Base-by-base conservation (phyloP, 2,113 vertebrate genomes). In the Bostrychus sinensis region DNA sequence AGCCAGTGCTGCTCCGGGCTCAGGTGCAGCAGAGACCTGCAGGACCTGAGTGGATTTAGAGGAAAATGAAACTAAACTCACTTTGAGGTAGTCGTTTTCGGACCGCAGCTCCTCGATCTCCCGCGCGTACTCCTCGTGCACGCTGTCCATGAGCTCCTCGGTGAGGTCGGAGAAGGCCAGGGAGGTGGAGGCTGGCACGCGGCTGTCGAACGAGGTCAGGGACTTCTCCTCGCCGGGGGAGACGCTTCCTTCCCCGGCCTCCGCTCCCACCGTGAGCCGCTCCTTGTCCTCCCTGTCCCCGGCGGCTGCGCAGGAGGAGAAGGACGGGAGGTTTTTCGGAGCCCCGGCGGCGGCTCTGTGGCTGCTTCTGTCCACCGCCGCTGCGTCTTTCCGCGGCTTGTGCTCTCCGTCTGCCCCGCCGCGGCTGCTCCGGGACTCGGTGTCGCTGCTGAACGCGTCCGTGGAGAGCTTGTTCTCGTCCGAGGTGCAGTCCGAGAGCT, bases 61-160 rank as follows among this genome's bases (percentile, higher is more conserved):
- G n/a, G n/a, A n/a, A 0, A 4, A 1, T 20, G 25, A n/a, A 14
- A 12, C 23, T 10, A 7, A 2, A 77, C 92, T 88, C 89, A 98
- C 97, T 95, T 98, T 99, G 75, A 98, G 94, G 88, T 99, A 98
- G 86, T 98, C 96, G 64, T 98, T 99, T 85, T 99, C 97, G 0
- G 97, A 96, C 66, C 97, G 93, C 75, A 99, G 91, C 77, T 99
- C 97, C 62, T 99, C 96, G 78, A 98, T 93, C 70, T 99, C 97
- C 14, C 95, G 87, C 57, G 95, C 75, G 68, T 95, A 93, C 86
- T 96, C 93, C 59, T 97, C 94, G 0, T 94, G 93, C 83, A 94
- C 87, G 43, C 92, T 93, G 80, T 97, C 96, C 83, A 95, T 91
- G 50, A 96, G 83, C 86, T 99, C 96, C 88, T 99, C 97, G 14